Percentiles rank a stretch among this genome's conserved stretches.
phyloP scores from a whole-genome alignment of 2,888 invertebrate genomes.

The Synanthedon formicaeformis region DNA sequence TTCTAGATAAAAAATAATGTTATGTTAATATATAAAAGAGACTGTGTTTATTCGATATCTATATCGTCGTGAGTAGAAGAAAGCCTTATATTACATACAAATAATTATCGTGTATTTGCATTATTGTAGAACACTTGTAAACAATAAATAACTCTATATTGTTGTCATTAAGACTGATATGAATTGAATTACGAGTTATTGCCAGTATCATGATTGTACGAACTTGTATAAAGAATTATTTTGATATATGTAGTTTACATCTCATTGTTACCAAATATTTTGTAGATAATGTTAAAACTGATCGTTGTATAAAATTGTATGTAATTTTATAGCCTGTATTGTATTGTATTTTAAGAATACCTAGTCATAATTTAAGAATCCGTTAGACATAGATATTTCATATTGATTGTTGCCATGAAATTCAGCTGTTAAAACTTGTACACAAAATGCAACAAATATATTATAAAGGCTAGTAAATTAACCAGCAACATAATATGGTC shows the following conservation, averaged over 20 bases:
- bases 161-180: constrained; percentile 61
- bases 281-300: constrained; percentile 43
- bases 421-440: not conserved
- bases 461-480: constrained; percentile 8
- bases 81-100: constrained; percentile 26
- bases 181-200: constrained; percentile 34
- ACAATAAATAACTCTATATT: constrained; percentile 23
- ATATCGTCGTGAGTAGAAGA: constrained; percentile 33
- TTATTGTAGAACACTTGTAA: constrained; percentile 15
- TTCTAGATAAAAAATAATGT: constrained; percentile 25
- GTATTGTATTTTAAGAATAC: constrained; percentile 36
- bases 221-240: constrained; percentile 25
- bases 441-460: constrained; percentile 1
- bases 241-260: constrained; percentile 23
- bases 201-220: constrained; percentile 53
- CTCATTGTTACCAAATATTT: constrained; percentile 70
- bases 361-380: constrained; percentile 64
- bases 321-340: constrained; percentile 35
- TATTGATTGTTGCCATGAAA: not conserved
- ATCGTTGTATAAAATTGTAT: constrained; percentile 27
- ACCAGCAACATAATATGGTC: constrained; percentile 22
- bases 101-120: constrained; percentile 1
- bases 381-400: constrained; percentile 31
- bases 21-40: constrained; percentile 29
- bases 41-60: constrained; percentile 35